Conservation (phyloP, 2,888 invertebrate genomes). For the Andrena haemorrhoa region DNA sequence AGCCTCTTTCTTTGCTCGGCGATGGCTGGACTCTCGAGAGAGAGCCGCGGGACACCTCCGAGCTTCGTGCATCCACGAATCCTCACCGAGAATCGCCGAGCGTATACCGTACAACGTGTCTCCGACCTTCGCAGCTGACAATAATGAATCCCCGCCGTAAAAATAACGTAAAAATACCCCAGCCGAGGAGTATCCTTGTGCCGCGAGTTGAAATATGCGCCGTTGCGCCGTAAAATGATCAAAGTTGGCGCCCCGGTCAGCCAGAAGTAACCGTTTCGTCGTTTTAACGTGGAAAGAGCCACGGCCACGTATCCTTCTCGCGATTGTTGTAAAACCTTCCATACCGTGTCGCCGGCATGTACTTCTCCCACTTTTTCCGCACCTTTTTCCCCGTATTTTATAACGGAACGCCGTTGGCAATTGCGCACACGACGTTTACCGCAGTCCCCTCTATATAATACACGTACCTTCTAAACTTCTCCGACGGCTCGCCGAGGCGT, state of each 20-base stretch:
- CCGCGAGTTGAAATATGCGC: conserved; percentile 28
- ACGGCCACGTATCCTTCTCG: conserved; percentile 1
- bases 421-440: conserved; percentile 32
- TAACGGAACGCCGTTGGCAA: conserved; percentile 15
- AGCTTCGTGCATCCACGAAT: conserved; percentile 54
- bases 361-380: neutral
- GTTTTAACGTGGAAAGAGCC: neutral
- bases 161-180: conserved; percentile 39
- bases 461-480: conserved; percentile 29
- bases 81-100: conserved; percentile 56
- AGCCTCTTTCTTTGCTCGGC: conserved; percentile 73
- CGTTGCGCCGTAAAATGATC: neutral
- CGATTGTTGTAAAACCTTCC: conserved; percentile 18
- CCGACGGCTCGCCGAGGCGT: conserved; percentile 54
- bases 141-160: conserved; percentile 54
- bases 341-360: neutral
- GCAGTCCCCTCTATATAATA: conserved; percentile 31
- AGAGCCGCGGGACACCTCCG: conserved; percentile 65
- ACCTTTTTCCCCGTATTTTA: neutral
- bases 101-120: conserved; percentile 51
- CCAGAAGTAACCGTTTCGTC: conserved; percentile 16
- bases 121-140: conserved; percentile 56
- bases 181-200: conserved; percentile 11
- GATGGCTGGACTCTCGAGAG: conserved; percentile 65
- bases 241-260: neutral